Evolutionary conservation across 2,888 invertebrate species (phyloP).

Genomic region (Acleris cristana): DNA sequence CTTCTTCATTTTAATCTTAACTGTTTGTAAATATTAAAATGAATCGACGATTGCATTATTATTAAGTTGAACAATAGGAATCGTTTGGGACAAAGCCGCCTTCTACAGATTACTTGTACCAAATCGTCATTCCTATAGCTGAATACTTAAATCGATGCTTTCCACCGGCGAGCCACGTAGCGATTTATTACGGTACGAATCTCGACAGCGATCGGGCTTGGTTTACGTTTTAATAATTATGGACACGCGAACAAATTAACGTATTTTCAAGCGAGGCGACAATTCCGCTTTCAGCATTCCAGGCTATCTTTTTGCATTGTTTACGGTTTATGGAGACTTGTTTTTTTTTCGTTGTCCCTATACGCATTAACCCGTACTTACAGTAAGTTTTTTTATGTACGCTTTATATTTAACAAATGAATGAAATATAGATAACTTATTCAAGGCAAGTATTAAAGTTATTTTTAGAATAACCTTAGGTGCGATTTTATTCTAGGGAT

Average conservation of each 20-base stretch:
- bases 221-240: slow-evolving; percentile 55
- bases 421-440: too few relatives aligned
- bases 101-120: slow-evolving; percentile 3
- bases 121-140: slow-evolving; percentile 29
- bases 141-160: slow-evolving; percentile 51
- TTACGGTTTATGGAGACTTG: slow-evolving; percentile 2
- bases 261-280: slow-evolving; percentile 41
- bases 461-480: too few relatives aligned
- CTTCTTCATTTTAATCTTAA: too few relatives aligned
- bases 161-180: slow-evolving; percentile 47
- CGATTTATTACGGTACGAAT: slow-evolving; percentile 53
- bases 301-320: slow-evolving; percentile 11
- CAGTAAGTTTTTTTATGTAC: too few relatives aligned
- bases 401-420: too few relatives aligned
- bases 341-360: slow-evolving; percentile 1
- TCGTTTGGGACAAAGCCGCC: background rate
- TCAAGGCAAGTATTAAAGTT: too few relatives aligned
- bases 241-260: slow-evolving; percentile 58
- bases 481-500: too few relatives aligned
- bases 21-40: too few relatives aligned
- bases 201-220: slow-evolving; percentile 49
- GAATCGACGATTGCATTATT: too few relatives aligned
- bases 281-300: slow-evolving; percentile 29
- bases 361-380: too few relatives aligned
- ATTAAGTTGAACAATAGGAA: too few relatives aligned